Evolutionary conservation across 2,113 vertebrate genomes (phyloP), one percentile per base, ranked within the genome.

Genomic region (Callocephalon fimbriatum): DNA sequence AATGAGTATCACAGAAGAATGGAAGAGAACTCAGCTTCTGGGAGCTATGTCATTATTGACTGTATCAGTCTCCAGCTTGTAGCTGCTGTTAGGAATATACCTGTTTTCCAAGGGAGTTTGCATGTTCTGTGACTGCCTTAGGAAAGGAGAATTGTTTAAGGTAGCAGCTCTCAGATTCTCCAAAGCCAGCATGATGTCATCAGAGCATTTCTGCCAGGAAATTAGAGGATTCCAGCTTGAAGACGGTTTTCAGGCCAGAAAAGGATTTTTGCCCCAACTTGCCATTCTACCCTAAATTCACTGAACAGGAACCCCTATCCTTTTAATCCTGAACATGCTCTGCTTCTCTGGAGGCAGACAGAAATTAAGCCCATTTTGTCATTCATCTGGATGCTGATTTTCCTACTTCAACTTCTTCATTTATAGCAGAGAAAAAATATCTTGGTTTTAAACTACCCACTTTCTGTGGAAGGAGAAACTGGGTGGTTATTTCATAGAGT

Each of bases 271-370:
- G 5, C 8, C 29, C 51, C 38, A 89, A 35, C 23, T 80, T 4
- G 0, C 19, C 9, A 12, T 54, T 83, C 32, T 65, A 65, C 5
- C 4, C 29, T 0, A 3, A 10, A 16, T 8, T 67, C 25, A 27
- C 3, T 23, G 8, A 48, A 58, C 0, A 0, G 25, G 31, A 87
- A 15, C 4, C 5, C 21, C 21, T 66, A 4, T 18, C 29, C 6
- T 68, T 63, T 40, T 38, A 76, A 50, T 13, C 0, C 0, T 71
- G 37, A 9, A 84, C 5, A 6, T 26, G 8, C 11, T 65, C 15
- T 51, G 15, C 9, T 58, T 74, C 50, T 78, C 51, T 53, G 61
- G 8, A 96, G 27, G 10, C 21, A 71, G 31, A 35, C 22, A 62
- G 9, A 66, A 84, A 53, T 18, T 1, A 2, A 58, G 6, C 5